Evolutionary conservation across 92 coral and sea anemone genomes (phyloP), one percentile per base, ranked within the genome.

Genomic region (Pocillopora grandis): DNA sequence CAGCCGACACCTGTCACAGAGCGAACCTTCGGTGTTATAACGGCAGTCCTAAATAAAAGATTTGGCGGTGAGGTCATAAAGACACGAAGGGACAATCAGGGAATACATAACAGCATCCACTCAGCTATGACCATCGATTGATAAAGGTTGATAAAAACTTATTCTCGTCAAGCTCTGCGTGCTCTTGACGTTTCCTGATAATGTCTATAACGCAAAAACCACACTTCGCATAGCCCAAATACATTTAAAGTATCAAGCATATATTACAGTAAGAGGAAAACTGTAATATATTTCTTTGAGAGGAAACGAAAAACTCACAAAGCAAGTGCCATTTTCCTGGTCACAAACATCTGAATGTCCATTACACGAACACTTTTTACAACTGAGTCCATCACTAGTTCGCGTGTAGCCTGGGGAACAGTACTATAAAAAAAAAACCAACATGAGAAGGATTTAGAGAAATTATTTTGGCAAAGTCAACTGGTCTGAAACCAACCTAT

Each of bases 311-410:
- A 10, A 55, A 93, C 97, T 89, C 61, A 95, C 98, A 80, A 86
- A 75, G 73, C 98, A 95, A n/a, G 87, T 87, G 42, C 97, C 95
- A 19, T 83, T 91, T 3, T 83, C 82, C 58, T 89, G 92, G 75
- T 95, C 92, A 63, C 98, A 95, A 62, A 68, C 60, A n/a, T 76
- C 75, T 14, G 98, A 87, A 75, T 95, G 98, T 5, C 90, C 92
- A 80, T 93, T 88, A 83, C 98, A 95, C 11, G 75, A 80, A 62
- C 98, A 95, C 80, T 88, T 84, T 20, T 84, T 85, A 74, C 98
- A 95, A 64, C 76, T 77, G 49, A 61, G 65, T 37, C 76, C 88
- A 52, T 88, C 87, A 37, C 85, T 84, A 37, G 86, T 74, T 2
- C 89, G 80, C 36, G 90, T 92, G 80, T 89, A 91, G 18, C 97